Evolutionary conservation across 2,113 vertebrate genomes (phyloP).

Genomic region (Donacobius atricapilla): DNA sequence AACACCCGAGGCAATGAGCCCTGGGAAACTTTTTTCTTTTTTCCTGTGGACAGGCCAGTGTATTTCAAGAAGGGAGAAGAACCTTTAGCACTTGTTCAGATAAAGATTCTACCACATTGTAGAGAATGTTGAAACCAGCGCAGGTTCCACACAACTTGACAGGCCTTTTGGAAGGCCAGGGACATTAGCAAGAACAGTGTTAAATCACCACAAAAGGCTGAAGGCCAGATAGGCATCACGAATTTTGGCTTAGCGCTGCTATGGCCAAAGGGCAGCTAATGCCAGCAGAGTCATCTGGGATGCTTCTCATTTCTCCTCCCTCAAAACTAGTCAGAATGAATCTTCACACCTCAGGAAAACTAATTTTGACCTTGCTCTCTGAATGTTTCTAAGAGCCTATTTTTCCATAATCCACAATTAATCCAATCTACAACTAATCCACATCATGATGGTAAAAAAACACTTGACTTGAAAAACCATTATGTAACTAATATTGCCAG

Average conservation of each 20-base stretch:
- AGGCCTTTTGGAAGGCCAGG: neutral
- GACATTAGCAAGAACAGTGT: neutral
- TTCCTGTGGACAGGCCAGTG: neutral
- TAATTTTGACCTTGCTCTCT: neutral
- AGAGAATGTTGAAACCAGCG: rapidly evolving
- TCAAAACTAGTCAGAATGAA: neutral
- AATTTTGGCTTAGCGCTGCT: neutral
- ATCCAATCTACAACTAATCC: neutral
- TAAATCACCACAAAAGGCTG: neutral
- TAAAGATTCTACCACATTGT: neutral
- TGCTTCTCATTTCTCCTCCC: neutral
- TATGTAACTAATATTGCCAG: neutral
- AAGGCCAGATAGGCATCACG: neutral
- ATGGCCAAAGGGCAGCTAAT: neutral
- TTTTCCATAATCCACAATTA: too few species aligned
- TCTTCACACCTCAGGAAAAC: neutral
- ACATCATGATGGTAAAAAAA: neutral
- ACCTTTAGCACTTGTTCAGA: neutral
- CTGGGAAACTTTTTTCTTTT: neutral
- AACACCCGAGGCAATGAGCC: neutral
- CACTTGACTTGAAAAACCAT: neutral
- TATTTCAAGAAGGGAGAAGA: neutral
- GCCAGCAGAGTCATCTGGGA: neutral
- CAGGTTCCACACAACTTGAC: neutral
- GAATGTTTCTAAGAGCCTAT: neutral